A percentile compares a stretch with the other conserved stretches of the same genome.
phyloP scores from a whole-genome alignment of 1,140 invertebrate genomes.

The Melitaea cinxia region DNA sequence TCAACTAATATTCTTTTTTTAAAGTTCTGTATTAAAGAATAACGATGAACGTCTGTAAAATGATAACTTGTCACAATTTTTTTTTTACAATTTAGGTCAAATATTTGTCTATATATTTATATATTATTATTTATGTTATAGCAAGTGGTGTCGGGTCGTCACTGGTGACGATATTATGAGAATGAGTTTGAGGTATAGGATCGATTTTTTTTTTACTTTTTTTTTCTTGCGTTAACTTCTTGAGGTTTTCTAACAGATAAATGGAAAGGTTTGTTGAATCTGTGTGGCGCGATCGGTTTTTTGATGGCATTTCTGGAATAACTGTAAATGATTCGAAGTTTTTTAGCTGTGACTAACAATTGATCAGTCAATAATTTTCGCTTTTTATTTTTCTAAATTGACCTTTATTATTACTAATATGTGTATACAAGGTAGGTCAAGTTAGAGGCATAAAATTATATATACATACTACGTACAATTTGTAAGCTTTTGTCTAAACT shows the following conservation, averaged over 20 bases:
- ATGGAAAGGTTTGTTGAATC: constrained; percentile 29
- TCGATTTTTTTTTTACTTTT: constrained; percentile 21
- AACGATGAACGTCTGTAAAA: too few species aligned
- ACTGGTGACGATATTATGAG: constrained; percentile 80
- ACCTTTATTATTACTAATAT: too few species aligned
- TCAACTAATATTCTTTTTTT: too few species aligned
- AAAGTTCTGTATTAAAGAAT: too few species aligned
- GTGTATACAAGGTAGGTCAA: too few species aligned
- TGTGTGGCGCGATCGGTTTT: constrained; percentile 26
- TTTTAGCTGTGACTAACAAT: constrained; percentile 9
- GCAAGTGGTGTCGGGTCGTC: constrained; percentile 79
- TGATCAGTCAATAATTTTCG: too few species aligned
- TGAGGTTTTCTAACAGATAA: constrained; percentile 8
- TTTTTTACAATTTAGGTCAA: neutral
- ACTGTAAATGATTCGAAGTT: constrained; percentile 36
- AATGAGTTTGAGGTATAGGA: constrained; percentile 80
- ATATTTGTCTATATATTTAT: constrained; percentile 27
- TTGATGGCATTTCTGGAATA: constrained; percentile 33
- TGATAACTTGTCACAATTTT: neutral
- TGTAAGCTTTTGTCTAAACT: too few species aligned
- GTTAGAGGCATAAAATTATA: too few species aligned
- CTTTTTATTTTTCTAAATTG: too few species aligned
- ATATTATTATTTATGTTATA: constrained; percentile 61
- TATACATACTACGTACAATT: too few species aligned
- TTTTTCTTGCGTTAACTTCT: constrained; percentile 29